Conservation (phyloP, 2,797 vertebrate species). For the Lithobates sylvaticus region DNA sequence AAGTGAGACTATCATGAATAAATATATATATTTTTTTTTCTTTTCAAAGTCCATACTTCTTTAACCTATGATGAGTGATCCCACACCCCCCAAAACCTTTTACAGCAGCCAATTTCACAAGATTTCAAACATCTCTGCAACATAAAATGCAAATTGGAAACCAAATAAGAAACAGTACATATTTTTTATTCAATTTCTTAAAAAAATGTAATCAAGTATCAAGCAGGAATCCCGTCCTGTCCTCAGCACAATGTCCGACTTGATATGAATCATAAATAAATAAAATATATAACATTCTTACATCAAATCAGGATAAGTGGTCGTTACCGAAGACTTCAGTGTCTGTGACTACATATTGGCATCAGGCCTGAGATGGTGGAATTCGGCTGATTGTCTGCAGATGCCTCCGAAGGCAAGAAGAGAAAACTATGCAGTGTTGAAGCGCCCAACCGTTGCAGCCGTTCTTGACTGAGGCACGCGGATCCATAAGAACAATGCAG, state of each 20-base stretch:
- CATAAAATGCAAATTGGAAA: neutral
- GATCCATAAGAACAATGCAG: conserved; percentile 25
- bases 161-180: conserved; percentile 18
- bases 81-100: too few relatives aligned
- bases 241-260: neutral
- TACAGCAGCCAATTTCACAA: too few relatives aligned
- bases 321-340: conserved; percentile 32
- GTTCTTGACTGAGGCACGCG: neutral
- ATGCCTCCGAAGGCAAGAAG: neutral
- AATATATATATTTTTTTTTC: too few relatives aligned
- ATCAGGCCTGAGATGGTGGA: neutral
- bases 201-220: conserved; percentile 31
- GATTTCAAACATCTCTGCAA: neutral
- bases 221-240: conserved; percentile 55
- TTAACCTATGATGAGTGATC: too few relatives aligned
- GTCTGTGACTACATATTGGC: conserved; percentile 21
- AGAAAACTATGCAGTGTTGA: neutral
- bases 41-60: too few relatives aligned
- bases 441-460: neutral
- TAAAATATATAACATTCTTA: conserved; percentile 46
- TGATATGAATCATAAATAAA: conserved; percentile 51
- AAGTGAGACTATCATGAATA: too few relatives aligned
- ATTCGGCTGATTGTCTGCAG: conserved; percentile 17
- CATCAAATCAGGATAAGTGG: conserved; percentile 9
- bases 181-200: conserved; percentile 35